Base-by-base conservation (phyloP, 2,113 vertebrate species). In the Dicaeum eximium region DNA sequence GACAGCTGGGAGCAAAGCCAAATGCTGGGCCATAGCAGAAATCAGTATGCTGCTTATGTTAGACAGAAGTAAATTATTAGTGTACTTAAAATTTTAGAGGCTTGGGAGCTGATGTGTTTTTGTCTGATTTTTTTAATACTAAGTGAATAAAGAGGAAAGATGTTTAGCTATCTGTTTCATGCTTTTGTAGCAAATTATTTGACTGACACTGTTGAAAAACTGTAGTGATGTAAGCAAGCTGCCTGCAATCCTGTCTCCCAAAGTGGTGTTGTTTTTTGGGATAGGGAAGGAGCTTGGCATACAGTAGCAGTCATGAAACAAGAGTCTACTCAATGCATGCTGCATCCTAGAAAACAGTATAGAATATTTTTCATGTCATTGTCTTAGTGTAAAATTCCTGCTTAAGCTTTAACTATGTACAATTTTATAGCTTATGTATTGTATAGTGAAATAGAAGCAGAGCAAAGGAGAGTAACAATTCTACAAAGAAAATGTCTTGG, bases 1-100 rank as follows among this genome's bases (percentile, higher is more conserved):
- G 14, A 80, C 45, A 82, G 67, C 94, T 86, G 87, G 94, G 93
- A 96, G 37, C 6, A 33, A 51, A 77, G 87, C 90, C 94, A 96
- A 80, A 33, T 51, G 54, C 67, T 62, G 74, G 54, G 50, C 79
- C 14, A 1, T 47, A 73, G 54, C 33, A 69, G 45, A 61, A 77
- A 62, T 86, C 54, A 86, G 33, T 28, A 37, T n/a, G 62, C 74
- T 88, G 45, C 81, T 95, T 80, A 38, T 73, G 47, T 69, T 82
- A 85, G 73, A 40, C 22, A 78, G 44, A 54, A 92, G 51, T 53
- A 82, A 92, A 72, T 93, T 87, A 95, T 65, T 85, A 62, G 27
- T 4, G 1, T 60, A 65, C 66, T 85, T 88, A 69, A 92, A 84
- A 24, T 92, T 87, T 53, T 79, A 78, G 47, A 86, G 72, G 24